These are phyloP conservation scores for Polydrusus cervinus DNA, from an alignment of 2,888 invertebrate species.

Conservation along the genomic window DNA sequence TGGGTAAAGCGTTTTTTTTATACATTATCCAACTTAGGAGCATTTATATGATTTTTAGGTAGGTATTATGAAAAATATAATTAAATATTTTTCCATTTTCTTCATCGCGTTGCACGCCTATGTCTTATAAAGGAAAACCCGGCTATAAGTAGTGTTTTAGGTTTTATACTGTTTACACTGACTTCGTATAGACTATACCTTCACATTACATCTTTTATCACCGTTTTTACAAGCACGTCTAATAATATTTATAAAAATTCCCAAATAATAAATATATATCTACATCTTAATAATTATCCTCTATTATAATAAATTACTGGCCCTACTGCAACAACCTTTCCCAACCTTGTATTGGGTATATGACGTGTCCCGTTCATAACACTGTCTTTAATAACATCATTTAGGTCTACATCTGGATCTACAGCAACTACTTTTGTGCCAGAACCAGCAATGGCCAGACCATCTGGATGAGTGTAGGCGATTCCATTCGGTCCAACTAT, in stretches of 20 bases:
- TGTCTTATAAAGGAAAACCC: too few relatives aligned
- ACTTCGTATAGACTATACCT: too few relatives aligned
- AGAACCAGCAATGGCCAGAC: constrained; percentile 84
- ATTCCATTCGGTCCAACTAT: constrained; percentile 87
- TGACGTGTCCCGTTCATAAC: constrained; percentile 64
- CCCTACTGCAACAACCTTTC: constrained; percentile 82
- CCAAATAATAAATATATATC: neutral
- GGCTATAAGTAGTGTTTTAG: too few relatives aligned
- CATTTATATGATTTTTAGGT: too few relatives aligned
- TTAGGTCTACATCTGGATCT: constrained; percentile 77
- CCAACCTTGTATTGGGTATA: constrained; percentile 73
- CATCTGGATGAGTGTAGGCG: constrained; percentile 84
- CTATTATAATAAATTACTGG: constrained; percentile 81
- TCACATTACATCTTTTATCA: too few relatives aligned
- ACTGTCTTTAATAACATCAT: constrained; percentile 70
- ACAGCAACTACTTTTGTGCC: constrained; percentile 82
- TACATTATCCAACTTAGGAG: too few relatives aligned
- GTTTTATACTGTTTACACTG: too few relatives aligned
- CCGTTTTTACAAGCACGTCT: too few relatives aligned
- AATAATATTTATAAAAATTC: neutral
- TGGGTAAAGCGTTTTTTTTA: too few relatives aligned
- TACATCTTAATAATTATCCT: constrained; percentile 57
- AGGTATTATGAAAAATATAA: too few relatives aligned
- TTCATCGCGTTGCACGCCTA: too few relatives aligned
- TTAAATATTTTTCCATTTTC: too few relatives aligned